Base-by-base conservation (phyloP, 2,113 vertebrate genomes). In the Azemiops feae region DNA sequence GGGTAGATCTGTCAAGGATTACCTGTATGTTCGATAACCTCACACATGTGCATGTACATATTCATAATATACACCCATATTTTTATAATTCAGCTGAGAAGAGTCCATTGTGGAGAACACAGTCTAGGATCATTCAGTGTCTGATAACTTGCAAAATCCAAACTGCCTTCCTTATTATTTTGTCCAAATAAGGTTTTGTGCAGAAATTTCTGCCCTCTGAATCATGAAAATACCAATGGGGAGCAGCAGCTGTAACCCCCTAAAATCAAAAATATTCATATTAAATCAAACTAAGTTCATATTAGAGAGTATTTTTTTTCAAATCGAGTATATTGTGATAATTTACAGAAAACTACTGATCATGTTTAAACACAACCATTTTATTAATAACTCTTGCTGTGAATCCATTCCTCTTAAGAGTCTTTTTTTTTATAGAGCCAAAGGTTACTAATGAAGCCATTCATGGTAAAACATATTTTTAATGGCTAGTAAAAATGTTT, bases 391-490 rank as follows among this genome's bases (percentile, higher is more conserved):
- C 94, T 96, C 96, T 97, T 97, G 97, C 97, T 97, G 97, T 95
- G 97, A 96, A 97, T 96, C 97, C 97, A 97, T 95, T 98, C 98
- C 98, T 98, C 98, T 97, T 93, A 94, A 4, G 93, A 97, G 97
- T 97, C 97, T 96, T 96, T 97, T 93, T 94, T 93, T n/a, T 93
- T 95, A 96, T 97, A 96, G 92, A 95, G 81, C n/a, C 90, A 93
- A 91, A 92, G 94, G 95, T 57, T 92, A 93, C 85, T 47, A 74
- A 90, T 93, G 6, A 93, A 85, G 55, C 93, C 87, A 81, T 43
- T 81, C 69, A 81, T 90, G 9, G 5, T 85, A 85, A 55, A 85
- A 91, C 45, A 12, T 57, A 47, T 81, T 69, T 81, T 58, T 58
- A 87, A 90, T 94, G 53, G 95, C 89, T 47, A 85, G 94, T 91